Evolutionary conservation across 2,888 invertebrate genomes (phyloP).

Genomic region (Drosophila sordidula): DNA sequence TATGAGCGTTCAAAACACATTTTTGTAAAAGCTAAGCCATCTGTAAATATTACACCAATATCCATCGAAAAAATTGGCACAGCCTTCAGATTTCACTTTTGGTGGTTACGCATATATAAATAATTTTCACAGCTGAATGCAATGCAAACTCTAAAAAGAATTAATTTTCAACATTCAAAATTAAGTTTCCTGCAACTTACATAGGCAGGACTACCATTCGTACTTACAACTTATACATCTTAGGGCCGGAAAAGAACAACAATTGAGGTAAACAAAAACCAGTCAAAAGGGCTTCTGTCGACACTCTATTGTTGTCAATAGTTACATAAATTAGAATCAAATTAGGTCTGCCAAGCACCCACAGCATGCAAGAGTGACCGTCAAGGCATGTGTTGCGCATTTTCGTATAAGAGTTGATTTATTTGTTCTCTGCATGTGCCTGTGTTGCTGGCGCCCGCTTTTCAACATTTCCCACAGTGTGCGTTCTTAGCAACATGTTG

Average conservation of each 20-base stretch:
- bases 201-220: no score
- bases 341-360: conserved; percentile 57
- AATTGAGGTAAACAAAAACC: conserved; percentile 48
- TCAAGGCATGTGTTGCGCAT: conserved; percentile 58
- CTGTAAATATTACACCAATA: no score
- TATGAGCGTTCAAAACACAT: no score
- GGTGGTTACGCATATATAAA: no score
- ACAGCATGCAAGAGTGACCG: conserved; percentile 33
- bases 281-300: conserved; percentile 36
- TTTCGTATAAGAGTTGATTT: conserved; percentile 52
- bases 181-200: neutral
- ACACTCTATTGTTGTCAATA: conserved; percentile 64
- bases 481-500: conserved; percentile 45
- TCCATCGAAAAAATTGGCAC: no score
- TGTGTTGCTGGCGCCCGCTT: conserved; percentile 1
- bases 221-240: conserved; percentile 21
- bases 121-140: no score
- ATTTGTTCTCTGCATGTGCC: conserved; percentile 2
- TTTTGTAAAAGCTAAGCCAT: no score
- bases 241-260: conserved; percentile 23
- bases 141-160: no score
- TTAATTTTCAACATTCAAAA: no score
- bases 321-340: conserved; percentile 71
- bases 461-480: conserved; percentile 1
- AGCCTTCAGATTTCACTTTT: no score